A percentile compares a stretch with the other conserved stretches of the same genome.
Conservation (phyloP, 2,797 vertebrate species). For the Glossophaga mutica region DNA sequence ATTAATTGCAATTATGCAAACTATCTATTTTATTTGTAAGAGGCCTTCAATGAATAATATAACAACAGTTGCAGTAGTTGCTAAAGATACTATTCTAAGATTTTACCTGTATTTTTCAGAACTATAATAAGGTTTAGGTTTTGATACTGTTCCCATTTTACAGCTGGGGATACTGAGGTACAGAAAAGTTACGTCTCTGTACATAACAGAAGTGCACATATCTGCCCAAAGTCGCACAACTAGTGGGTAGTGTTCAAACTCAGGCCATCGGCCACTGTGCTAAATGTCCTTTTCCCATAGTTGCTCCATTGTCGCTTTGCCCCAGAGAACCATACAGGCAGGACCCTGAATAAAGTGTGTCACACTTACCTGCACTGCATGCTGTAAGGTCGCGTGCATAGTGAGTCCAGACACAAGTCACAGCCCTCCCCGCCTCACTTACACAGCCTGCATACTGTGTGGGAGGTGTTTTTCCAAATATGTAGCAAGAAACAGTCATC, state of each 20-base stretch:
- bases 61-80: neutral
- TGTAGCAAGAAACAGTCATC: neutral
- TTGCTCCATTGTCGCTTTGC: neutral
- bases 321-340: neutral
- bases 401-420: neutral
- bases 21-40: slow-evolving; percentile 18
- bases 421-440: neutral
- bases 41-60: neutral
- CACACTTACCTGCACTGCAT: neutral
- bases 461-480: neutral
- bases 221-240: neutral
- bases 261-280: neutral
- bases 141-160: neutral
- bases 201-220: neutral
- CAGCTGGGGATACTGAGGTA: neutral
- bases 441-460: neutral
- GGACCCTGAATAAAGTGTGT: neutral
- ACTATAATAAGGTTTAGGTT: neutral
- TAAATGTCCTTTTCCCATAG: neutral
- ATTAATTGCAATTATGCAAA: neutral
- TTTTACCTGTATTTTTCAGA: neutral
- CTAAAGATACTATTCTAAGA: neutral
- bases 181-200: neutral
- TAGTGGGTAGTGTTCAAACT: neutral
- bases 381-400: neutral